phyloP scores from a whole-genome alignment of 2,888 invertebrate genomes.

The Luperina nickerlii region DNA sequence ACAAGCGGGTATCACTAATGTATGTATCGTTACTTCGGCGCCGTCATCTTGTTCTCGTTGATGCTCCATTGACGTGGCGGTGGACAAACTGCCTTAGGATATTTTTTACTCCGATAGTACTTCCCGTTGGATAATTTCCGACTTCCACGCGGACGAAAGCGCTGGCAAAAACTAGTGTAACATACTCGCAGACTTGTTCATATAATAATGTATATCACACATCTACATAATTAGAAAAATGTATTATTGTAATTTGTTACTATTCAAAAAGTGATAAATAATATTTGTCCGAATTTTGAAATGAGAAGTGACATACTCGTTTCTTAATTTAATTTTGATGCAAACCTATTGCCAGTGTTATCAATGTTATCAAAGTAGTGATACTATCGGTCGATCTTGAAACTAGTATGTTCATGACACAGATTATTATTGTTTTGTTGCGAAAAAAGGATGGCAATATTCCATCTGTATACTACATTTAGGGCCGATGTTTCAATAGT shows the following conservation, averaged over 20 bases:
- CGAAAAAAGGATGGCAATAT: background rate
- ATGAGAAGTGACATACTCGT: background rate
- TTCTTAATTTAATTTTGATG: constrained; percentile 12
- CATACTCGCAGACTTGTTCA: background rate
- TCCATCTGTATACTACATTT: background rate
- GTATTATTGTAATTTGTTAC: constrained; percentile 22
- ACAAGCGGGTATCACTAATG: background rate
- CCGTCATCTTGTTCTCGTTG: background rate
- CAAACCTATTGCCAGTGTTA: constrained; percentile 1
- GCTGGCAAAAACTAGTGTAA: background rate
- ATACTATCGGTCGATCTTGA: background rate
- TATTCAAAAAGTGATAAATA: background rate
- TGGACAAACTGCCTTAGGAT: background rate
- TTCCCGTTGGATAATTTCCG: background rate
- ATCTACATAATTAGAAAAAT: constrained; percentile 6
- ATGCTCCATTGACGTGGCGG: background rate
- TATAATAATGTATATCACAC: constrained; percentile 14
- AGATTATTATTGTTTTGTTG: background rate
- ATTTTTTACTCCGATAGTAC: background rate
- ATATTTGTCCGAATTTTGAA: background rate
- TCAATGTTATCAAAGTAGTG: background rate
- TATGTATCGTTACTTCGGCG: background rate
- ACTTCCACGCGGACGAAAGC: background rate
- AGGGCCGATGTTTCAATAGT: background rate
- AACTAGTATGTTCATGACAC: background rate